phyloP scores from a whole-genome alignment of 2,797 vertebrate species.

The Remorina albescens region DNA sequence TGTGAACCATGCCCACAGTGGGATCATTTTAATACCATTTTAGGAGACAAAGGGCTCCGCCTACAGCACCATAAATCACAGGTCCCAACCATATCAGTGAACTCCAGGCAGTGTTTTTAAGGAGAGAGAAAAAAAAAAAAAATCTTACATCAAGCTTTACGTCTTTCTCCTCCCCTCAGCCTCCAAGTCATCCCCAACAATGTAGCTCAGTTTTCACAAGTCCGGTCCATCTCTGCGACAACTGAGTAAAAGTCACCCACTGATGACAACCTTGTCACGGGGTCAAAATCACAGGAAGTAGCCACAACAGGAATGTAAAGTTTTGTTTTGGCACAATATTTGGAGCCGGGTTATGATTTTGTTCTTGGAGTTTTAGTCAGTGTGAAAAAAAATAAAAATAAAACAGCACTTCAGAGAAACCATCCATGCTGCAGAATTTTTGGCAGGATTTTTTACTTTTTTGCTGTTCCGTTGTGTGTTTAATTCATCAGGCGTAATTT shows the following conservation, averaged over 20 bases:
- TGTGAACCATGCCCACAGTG: constrained; percentile 40
- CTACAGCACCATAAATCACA: constrained; percentile 56
- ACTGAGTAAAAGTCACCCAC: neutral
- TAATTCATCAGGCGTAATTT: neutral
- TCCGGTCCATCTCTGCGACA: neutral
- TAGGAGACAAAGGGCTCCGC: constrained; percentile 71
- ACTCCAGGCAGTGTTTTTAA: constrained; percentile 25
- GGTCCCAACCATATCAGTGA: constrained; percentile 19
- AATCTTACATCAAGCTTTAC: neutral
- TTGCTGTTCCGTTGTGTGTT: constrained; percentile 1
- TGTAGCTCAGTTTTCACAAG: neutral
- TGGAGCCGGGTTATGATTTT: neutral
- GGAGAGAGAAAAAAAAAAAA: too few relatives aligned
- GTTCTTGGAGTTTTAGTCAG: neutral
- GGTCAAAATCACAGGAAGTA: neutral
- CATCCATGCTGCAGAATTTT: neutral
- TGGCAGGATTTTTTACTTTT: neutral
- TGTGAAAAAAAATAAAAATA: neutral
- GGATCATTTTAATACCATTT: constrained; percentile 68
- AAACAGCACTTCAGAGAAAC: neutral
- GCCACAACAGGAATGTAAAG: neutral
- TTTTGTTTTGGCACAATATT: neutral
- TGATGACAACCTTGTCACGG: neutral
- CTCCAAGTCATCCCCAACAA: constrained; percentile 10
- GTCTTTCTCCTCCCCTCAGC: neutral